Base-by-base conservation (phyloP, 2,113 vertebrate species). In the Hassar affinis region DNA sequence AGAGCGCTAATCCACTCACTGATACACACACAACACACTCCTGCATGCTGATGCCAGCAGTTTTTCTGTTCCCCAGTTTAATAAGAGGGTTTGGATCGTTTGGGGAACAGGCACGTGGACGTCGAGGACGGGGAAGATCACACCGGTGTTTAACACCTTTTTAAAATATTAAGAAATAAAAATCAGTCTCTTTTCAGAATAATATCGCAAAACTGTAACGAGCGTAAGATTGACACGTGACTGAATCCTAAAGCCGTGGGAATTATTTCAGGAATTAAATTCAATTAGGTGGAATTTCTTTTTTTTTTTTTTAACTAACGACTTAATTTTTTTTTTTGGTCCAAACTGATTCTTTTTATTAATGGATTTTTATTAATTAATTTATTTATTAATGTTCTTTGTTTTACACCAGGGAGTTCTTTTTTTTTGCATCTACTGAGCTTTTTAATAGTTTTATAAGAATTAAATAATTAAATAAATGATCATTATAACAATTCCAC, bases 41-140 rank as follows among this genome's bases (percentile, higher is more conserved):
- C n/a, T 71, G 27, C 49, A 68, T 78, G 82, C 35, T 71, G 62
- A 84, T 51, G 49, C 2, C 22, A 78, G 25, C 14, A 22, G 22
- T 56, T 69, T 69, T 35, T 8, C 3, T 27, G 17, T 33, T 38
- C 18, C 75, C 33, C 18, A 7, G n/a, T 56, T 68, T 38, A 54
- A 69, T 52, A 27, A 22, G 57, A 71, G 81, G 77, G 38, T 83
- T 76, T 56, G 57, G 69, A 52, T 38, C 71, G 38, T 20, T 57
- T 68, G 22, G 0, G 38, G 56, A 78, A 56, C 6, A 27, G 42
- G 14, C 69, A 72, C 1, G 66, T 69, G 66, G 66, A 45, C 42
- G 38, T 45, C 64, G 33, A 68, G 64, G 38, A 25, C 22, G 10
- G 10, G 33, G 38, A 15, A 64, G 2, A 72, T 2, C 45, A n/a